phyloP scores from a whole-genome alignment of 2,113 vertebrate species.

The Pseudorasbora parva region DNA sequence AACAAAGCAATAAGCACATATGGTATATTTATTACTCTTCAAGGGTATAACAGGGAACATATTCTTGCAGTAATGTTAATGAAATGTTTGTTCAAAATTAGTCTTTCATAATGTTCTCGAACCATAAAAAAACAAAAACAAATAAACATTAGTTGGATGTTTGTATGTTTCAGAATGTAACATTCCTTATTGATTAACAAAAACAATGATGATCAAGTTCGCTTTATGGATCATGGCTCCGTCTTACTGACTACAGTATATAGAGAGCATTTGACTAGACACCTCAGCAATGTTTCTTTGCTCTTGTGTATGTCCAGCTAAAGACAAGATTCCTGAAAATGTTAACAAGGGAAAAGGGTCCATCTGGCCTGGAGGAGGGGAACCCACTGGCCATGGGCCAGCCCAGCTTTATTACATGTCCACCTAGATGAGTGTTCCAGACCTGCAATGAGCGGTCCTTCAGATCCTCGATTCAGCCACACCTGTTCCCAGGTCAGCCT shows the following conservation, averaged over 20 bases:
- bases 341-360: slow-evolving; percentile 26
- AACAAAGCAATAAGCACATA: background rate
- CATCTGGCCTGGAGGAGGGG: slow-evolving; percentile 22
- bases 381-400: slow-evolving; percentile 9
- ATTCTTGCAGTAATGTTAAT: too few species aligned
- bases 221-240: background rate
- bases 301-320: slow-evolving; percentile 11
- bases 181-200: background rate
- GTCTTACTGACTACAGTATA: background rate
- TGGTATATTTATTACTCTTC: background rate
- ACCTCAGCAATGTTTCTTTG: background rate
- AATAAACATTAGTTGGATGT: too few species aligned
- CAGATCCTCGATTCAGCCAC: slow-evolving; percentile 1
- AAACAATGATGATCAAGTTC: background rate
- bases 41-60: too few species aligned
- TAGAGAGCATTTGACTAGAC: background rate
- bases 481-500: background rate
- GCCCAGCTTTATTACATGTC: slow-evolving; percentile 29
- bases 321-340: slow-evolving; percentile 9
- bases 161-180: too few species aligned
- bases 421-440: slow-evolving; percentile 48
- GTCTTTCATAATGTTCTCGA: too few species aligned
- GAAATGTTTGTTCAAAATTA: too few species aligned
- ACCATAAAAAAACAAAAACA: too few species aligned
- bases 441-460: background rate